Evolutionary conservation across 2,797 vertebrate species (phyloP).

Genomic region (Pachyuromys duprasi): DNA sequence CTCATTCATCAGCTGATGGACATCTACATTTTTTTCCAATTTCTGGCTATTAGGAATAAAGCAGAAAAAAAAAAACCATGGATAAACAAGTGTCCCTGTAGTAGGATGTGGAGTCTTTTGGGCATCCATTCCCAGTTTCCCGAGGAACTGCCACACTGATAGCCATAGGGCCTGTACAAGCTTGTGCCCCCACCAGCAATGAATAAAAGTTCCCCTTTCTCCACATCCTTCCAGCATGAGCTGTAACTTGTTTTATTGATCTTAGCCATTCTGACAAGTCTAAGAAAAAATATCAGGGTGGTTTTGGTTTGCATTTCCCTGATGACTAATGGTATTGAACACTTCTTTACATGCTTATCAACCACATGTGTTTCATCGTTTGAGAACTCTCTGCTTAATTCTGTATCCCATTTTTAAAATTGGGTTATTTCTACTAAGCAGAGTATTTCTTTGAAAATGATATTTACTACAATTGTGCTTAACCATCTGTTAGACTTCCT

Average conservation of each 20-base stretch:
- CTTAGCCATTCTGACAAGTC: neutral
- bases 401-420: neutral
- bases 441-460: constrained; percentile 14
- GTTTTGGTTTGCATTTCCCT: neutral
- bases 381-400: neutral
- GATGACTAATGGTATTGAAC: neutral
- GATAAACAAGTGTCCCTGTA: neutral
- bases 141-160: neutral
- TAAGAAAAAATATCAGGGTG: neutral
- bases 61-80: neutral
- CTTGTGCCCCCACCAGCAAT: neutral
- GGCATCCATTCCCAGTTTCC: neutral
- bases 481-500: neutral
- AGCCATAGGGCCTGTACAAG: neutral
- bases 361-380: neutral
- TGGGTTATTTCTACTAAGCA: neutral
- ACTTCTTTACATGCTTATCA: neutral
- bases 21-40: neutral
- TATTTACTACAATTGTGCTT: neutral
- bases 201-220: neutral
- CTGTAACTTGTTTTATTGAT: neutral
- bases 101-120: neutral
- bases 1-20: neutral
- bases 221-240: no score
- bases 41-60: neutral